Conservation (phyloP, 2,113 vertebrate species). For the Bos indicus region DNA sequence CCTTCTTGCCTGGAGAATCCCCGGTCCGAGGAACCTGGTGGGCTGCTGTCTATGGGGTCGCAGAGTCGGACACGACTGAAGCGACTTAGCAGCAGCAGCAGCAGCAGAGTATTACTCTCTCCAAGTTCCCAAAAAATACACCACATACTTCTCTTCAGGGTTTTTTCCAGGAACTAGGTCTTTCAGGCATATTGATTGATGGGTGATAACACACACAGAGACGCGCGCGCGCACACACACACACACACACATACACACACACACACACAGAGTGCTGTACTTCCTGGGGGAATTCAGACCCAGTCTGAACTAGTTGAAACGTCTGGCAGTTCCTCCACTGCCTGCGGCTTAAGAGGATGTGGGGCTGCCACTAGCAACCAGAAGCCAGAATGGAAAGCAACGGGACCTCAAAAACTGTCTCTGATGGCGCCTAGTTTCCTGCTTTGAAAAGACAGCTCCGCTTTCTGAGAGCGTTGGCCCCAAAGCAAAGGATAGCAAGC, state of each 20-base stretch:
- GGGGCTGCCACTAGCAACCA: neutral
- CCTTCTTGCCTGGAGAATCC: too few relatives aligned
- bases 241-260: neutral
- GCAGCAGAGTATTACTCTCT: neutral
- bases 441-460: neutral
- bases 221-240: neutral
- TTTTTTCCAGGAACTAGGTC: slow-evolving; percentile 31
- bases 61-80: too few relatives aligned
- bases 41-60: too few relatives aligned
- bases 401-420: neutral
- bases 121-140: slow-evolving; percentile 22
- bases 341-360: slow-evolving; percentile 14
- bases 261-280: neutral
- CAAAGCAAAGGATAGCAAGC: neutral
- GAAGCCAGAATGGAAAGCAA: neutral
- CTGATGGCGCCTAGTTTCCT: neutral
- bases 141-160: slow-evolving; percentile 11
- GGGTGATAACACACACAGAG: neutral
- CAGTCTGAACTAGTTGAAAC: slow-evolving; percentile 42
- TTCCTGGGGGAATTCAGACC: slow-evolving; percentile 73
- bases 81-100: too few relatives aligned
- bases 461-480: neutral
- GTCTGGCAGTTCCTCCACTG: slow-evolving; percentile 42
- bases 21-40: rapidly evolving
- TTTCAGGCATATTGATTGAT: neutral